Evolutionary conservation across 2,888 invertebrate genomes (phyloP).

Genomic region (Hybos culiciformis): DNA sequence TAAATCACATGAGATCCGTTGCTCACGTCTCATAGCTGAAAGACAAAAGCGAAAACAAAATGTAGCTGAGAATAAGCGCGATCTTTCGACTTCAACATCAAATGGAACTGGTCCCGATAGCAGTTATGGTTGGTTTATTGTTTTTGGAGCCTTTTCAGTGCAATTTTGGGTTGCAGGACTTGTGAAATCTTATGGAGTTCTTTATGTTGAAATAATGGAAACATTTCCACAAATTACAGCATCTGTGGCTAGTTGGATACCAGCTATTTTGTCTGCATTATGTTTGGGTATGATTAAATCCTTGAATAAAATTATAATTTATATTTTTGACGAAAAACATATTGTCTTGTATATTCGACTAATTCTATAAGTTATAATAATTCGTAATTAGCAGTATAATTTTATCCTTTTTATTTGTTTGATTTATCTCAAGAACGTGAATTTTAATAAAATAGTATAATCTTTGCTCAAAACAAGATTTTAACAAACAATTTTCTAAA

Average conservation of each 20-base stretch:
- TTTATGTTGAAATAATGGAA: conserved; percentile 69
- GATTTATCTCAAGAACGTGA: too few relatives aligned
- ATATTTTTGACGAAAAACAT: too few relatives aligned
- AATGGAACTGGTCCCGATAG: conserved; percentile 44
- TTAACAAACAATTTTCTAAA: too few relatives aligned
- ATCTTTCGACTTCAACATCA: conserved; percentile 27
- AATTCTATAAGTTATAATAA: too few relatives aligned
- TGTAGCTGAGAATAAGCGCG: conserved; percentile 1
- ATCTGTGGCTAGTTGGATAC: conserved; percentile 66
- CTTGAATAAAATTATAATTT: too few relatives aligned
- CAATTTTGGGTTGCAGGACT: conserved; percentile 71
- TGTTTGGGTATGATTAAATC: too few relatives aligned
- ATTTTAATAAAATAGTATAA: too few relatives aligned
- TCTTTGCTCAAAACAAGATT: too few relatives aligned
- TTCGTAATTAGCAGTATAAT: too few relatives aligned
- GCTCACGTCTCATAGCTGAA: conserved; percentile 20
- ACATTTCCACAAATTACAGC: conserved; percentile 62
- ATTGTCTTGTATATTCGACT: too few relatives aligned
- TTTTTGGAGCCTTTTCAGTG: conserved; percentile 63
- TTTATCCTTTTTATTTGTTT: too few relatives aligned
- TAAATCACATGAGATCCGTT: conserved; percentile 47
- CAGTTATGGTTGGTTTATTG: conserved; percentile 65
- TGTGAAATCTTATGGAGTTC: conserved; percentile 66
- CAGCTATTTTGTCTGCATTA: conserved; percentile 60
- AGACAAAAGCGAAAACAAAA: conserved; percentile 12